These are phyloP conservation scores for Aleiodes testaceus DNA, from an alignment of 2,888 invertebrate genomes.

Conservation along the genomic window DNA sequence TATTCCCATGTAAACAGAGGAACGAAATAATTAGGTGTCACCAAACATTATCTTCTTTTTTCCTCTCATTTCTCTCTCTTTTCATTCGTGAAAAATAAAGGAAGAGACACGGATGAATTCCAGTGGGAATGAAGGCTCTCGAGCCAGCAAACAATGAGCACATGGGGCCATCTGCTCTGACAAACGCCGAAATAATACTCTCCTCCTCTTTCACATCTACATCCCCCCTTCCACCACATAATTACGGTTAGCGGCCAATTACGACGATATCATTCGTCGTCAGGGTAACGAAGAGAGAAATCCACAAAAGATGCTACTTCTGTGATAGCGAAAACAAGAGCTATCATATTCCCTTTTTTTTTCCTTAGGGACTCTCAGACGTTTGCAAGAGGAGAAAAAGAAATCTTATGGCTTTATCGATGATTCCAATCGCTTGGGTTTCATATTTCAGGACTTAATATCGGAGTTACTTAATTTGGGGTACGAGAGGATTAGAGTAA, in stretches of 20 bases:
- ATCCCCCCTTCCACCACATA: conserved; percentile 16
- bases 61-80: too few relatives aligned
- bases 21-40: conserved; percentile 60
- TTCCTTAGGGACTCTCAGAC: neutral
- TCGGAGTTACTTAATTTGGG: neutral
- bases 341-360: conserved; percentile 9
- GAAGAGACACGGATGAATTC: conserved; percentile 24
- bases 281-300: conserved; percentile 40
- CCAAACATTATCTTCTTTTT: conserved; percentile 53
- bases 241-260: conserved; percentile 45
- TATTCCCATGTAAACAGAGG: too few relatives aligned
- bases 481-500: neutral
- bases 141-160: conserved; percentile 34
- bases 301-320: neutral
- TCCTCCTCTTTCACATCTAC: conserved; percentile 25
- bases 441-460: neutral
- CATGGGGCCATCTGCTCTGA: conserved; percentile 40
- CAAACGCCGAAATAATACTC: conserved; percentile 37
- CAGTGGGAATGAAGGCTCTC: conserved; percentile 9
- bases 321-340: conserved; percentile 10
- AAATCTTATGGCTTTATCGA: conserved; percentile 11
- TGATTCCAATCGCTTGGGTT: conserved; percentile 8
- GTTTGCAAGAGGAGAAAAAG: neutral
- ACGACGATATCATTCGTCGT: conserved; percentile 43
- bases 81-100: conserved; percentile 43